Evolutionary conservation across 2,888 invertebrate genomes (phyloP).

Genomic region (Pristionchus japonicus): DNA sequence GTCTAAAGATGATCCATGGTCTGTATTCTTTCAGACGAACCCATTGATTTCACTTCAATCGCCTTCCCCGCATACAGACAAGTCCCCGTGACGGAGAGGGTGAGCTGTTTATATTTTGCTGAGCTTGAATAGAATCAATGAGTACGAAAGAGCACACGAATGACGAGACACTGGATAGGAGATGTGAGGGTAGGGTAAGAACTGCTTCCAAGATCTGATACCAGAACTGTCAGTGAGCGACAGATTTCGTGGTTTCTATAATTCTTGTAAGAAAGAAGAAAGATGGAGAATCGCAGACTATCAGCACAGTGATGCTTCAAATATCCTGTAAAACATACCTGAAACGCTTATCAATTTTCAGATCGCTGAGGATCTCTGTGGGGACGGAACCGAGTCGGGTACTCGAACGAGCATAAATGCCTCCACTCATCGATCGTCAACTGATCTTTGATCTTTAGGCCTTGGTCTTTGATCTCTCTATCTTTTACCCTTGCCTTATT

Average conservation of each 20-base stretch:
- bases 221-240: too few relatives aligned
- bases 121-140: too few relatives aligned
- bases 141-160: too few relatives aligned
- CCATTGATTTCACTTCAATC: neutral
- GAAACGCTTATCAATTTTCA: neutral
- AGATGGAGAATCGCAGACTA: neutral
- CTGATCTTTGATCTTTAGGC: constrained; percentile 14
- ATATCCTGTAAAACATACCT: neutral
- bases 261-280: too few relatives aligned
- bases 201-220: too few relatives aligned
- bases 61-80: constrained; percentile 37
- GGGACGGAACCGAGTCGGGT: neutral
- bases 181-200: too few relatives aligned
- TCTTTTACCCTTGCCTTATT: too few relatives aligned
- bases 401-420: neutral
- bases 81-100: neutral
- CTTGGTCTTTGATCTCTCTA: neutral
- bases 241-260: too few relatives aligned
- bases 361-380: constrained; percentile 5
- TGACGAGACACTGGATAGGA: too few relatives aligned
- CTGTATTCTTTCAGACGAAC: neutral
- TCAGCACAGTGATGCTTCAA: neutral
- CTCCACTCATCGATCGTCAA: neutral
- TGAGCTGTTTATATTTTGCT: neutral
- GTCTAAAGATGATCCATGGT: too few relatives aligned